Conservation (phyloP, 2,888 invertebrate genomes). For the Silvanus unidentatus region DNA sequence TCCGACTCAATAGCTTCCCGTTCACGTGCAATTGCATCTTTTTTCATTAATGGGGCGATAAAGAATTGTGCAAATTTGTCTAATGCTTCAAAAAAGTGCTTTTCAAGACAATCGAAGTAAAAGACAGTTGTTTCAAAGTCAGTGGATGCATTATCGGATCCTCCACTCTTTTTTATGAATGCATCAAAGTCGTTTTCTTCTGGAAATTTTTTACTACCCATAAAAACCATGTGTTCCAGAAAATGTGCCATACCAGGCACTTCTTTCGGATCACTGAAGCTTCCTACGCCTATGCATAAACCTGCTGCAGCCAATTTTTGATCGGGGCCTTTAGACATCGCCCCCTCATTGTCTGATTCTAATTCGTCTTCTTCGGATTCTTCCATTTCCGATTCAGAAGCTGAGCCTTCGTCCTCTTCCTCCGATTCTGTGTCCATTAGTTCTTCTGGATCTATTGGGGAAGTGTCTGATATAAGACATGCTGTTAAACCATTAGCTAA, state of each 20-base stretch:
- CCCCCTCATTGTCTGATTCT: too few relatives aligned
- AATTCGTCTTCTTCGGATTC: conserved; percentile 23
- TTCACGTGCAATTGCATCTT: conserved; percentile 80
- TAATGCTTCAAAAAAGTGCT: conserved; percentile 67
- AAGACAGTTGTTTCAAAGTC: conserved; percentile 83
- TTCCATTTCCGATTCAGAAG: conserved; percentile 35
- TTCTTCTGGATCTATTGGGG: conserved; percentile 37
- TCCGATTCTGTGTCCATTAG: too few relatives aligned
- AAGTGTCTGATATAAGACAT: conserved; percentile 61
- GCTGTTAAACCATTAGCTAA: conserved; percentile 68
- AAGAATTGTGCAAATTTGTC: conserved; percentile 88
- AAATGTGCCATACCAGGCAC: conserved; percentile 81
- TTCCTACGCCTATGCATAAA: conserved; percentile 69
- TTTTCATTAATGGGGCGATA: conserved; percentile 76
- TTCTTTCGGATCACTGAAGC: conserved; percentile 69
- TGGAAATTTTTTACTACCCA: conserved; percentile 87
- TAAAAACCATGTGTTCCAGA: conserved; percentile 89
- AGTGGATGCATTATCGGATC: conserved; percentile 81
- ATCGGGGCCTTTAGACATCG: conserved; percentile 17
- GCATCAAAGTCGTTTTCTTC: conserved; percentile 80
- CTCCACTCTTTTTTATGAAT: conserved; percentile 77
- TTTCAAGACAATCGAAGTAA: conserved; percentile 82
- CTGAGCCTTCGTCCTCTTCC: conserved; percentile 33
- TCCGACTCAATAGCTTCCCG: conserved; percentile 88
- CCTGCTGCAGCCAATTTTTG: conserved; percentile 60